Percentiles rank a stretch among this genome's conserved stretches.
phyloP scores from a whole-genome alignment of 2,113 vertebrate genomes.

The Megalops atlanticus region DNA sequence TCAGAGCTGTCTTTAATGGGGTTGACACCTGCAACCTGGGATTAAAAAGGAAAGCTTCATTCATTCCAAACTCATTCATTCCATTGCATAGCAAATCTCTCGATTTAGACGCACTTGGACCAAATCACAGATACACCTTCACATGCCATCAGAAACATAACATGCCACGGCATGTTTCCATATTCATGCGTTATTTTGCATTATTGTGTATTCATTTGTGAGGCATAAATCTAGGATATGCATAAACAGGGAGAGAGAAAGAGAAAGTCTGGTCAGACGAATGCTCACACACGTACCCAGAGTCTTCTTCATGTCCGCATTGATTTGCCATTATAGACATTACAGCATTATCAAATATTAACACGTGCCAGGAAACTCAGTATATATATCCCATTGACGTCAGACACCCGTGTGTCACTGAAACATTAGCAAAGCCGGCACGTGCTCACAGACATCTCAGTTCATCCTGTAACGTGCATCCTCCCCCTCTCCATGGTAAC shows the following conservation, averaged over 20 bases:
- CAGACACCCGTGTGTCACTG: too few species aligned
- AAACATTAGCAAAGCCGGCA: too few species aligned
- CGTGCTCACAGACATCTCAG: too few species aligned
- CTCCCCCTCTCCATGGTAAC: too few species aligned
- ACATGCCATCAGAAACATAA: not conserved
- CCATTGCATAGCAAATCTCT: too few species aligned
- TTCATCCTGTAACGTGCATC: too few species aligned
- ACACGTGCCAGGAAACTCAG: too few species aligned
- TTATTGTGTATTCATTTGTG: constrained; percentile 10
- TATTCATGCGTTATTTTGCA: not conserved
- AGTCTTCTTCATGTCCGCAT: not conserved
- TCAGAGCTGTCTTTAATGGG: too few species aligned
- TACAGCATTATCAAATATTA: too few species aligned
- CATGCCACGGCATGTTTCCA: not conserved
- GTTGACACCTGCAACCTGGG: too few species aligned
- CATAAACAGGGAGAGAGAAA: constrained; percentile 5
- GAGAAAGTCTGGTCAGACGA: not conserved
- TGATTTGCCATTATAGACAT: not conserved
- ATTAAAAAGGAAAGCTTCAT: not conserved
- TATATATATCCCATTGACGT: too few species aligned
- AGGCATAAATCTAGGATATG: constrained; percentile 10
- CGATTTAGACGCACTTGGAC: not conserved
- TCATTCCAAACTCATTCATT: not conserved
- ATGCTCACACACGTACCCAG: not conserved
- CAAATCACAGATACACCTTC: not conserved